These are phyloP conservation scores for Drosophila nikananu DNA, from an alignment of 1,140 invertebrate species.

Conservation along the genomic window DNA sequence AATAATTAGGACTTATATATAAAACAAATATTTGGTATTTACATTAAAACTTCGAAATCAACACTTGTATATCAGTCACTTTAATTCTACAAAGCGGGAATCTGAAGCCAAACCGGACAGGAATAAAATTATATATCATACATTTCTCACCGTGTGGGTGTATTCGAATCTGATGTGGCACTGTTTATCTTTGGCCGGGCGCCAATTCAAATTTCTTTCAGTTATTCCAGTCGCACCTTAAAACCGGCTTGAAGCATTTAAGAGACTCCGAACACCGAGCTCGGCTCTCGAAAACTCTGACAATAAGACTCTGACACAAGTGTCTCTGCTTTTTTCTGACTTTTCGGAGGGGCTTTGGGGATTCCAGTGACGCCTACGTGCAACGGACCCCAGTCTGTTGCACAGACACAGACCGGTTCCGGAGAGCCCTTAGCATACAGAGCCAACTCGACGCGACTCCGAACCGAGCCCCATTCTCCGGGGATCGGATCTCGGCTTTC, in stretches of 20 bases:
- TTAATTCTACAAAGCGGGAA: not conserved
- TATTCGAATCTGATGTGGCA: conserved; percentile 14
- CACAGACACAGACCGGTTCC: conserved; percentile 53
- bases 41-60: no score
- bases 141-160: not conserved
- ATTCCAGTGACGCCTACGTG: conserved; percentile 51
- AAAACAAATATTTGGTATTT: not conserved
- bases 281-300: conserved; percentile 49
- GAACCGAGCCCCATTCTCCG: conserved; percentile 26
- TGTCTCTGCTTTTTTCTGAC: conserved; percentile 36
- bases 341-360: conserved; percentile 12
- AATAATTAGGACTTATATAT: not conserved
- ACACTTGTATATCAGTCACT: not conserved
- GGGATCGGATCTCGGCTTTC: conserved; percentile 24
- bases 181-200: conserved; percentile 26
- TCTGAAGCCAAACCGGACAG: not conserved
- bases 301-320: conserved; percentile 56
- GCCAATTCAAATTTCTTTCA: conserved; percentile 51
- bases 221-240: conserved; percentile 68
- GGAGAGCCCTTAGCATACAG: conserved; percentile 47
- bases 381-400: conserved; percentile 26
- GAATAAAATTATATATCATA: no score
- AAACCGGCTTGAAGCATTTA: conserved; percentile 75
- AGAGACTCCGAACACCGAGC: conserved; percentile 19
- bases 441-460: conserved; percentile 9